Evolutionary conservation across 2,888 invertebrate genomes (phyloP), one percentile per base, ranked within the genome.

Genomic region (Drosophila picticornis): DNA sequence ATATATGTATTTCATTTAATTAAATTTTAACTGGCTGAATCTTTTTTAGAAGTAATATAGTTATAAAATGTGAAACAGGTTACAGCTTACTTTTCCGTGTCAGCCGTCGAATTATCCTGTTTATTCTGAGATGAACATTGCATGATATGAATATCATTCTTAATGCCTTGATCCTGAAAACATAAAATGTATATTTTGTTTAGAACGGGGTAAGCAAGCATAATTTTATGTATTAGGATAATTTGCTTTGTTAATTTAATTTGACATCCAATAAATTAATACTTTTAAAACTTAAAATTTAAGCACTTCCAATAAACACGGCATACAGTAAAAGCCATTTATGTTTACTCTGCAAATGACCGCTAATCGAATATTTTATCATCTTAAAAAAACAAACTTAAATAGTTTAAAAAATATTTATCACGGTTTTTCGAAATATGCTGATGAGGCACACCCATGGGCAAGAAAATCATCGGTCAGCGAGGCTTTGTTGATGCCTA

Each of bases 61-160:
- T n/a, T 43, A 22, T 43, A 9, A 27, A 25, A 9, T 46, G 27
- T 11, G 22, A 48, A 36, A 9, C 19, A 29, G 9, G 9, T 2
- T 16, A 19, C 2, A 16, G 32, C 75, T 71, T 60, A 76, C 76
- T 67, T 76, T 19, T 66, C 36, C 16, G 34, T 38, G 16, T 66
- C 65, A 19, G 51, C 6, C 11, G 60, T 10, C 46, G 25, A 9
- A 29, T 48, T 29, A 27, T 72, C 32, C 22, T 4, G 10, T 32
- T 13, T 46, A 13, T 22, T 57, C 9, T 31, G 22, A 11, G 60
- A 46, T 1, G 29, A 53, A 40, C 77, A 76, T 40, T 67, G 67
- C 16, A 76, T 10, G 4, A 76, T n/a, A 46, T 53, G 67, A 61
- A 55, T 53, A 38, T 36, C 34, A 9, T 29, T 57, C 29, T 11